Base-by-base conservation (phyloP, 1,140 invertebrate genomes). In the Scaptomyza hsui region DNA sequence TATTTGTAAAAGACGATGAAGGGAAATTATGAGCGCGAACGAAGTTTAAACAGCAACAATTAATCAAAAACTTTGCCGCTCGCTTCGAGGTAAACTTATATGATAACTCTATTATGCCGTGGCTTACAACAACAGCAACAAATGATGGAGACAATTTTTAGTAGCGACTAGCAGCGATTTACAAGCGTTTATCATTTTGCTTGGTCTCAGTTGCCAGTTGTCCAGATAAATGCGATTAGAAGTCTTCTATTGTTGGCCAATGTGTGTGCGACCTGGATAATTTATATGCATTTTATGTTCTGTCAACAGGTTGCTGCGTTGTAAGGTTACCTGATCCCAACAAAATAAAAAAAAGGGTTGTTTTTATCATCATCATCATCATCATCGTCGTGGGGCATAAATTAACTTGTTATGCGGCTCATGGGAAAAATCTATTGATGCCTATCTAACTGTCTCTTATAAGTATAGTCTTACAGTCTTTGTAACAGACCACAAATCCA, bases 51-150 rank as follows among this genome's bases (percentile, higher is more conserved):
- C 75, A 78, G 67, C 63, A 53, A 51, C 78, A 88, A 88, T 88
- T 88, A 88, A 88, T 88, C 82, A 88, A 88, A 75, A 29, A 5
- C 9, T 76, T 37, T 52, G 44, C 10, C 12, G 32, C 37, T 61
- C n/a, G 63, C 48, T 41, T 4, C 2, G 75, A 37, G 16, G 19
- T 47, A 21, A n/a, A 35, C 19, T 18, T 16, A 4, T 2, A 42
- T 86, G 82, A 88, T 88, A 88, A 88, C 82, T 88, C 75, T 78
- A 88, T 88, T 88, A 88, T 88, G 71, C 71, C 71, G 53, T 59
- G 56, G 29, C 15, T 15, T 10, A 15, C 32, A 42, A 41, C 41
- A 41, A 35, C 18, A 35, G 37, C 16, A 35, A 16, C 4, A 47
- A 4, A n/a, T 16, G 29, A 24, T 26, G 44, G 32, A 60, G 64